These are phyloP conservation scores for mouse (Mus musculus) DNA, from an alignment of 2,113 vertebrate genomes.

Conservation along the genomic window DNA sequence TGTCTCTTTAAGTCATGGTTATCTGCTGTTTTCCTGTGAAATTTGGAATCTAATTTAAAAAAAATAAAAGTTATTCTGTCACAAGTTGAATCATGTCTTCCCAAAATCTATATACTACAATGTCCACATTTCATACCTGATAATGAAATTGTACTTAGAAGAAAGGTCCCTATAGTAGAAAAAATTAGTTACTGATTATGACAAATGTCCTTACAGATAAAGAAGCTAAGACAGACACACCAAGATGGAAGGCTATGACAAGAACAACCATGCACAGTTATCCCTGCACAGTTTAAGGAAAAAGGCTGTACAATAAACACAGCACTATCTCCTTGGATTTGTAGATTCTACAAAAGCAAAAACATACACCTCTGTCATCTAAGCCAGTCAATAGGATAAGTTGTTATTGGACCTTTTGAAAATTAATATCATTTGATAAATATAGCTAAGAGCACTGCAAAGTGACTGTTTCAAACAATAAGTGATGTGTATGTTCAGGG, in stretches of 20 bases:
- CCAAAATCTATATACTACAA: neutral
- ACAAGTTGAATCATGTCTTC: neutral
- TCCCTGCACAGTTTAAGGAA: neutral
- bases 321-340: neutral
- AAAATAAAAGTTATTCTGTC: neutral
- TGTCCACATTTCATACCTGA: neutral
- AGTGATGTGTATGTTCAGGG: neutral
- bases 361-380: neutral
- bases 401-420: neutral
- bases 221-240: neutral
- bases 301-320: neutral
- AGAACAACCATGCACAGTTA: neutral
- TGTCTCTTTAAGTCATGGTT: conserved; percentile 35
- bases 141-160: neutral
- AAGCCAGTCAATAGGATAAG: neutral
- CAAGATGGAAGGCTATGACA: neutral
- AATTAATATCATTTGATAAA: neutral
- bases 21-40: neutral
- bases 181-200: neutral
- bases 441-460: neutral
- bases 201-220: neutral
- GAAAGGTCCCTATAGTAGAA: neutral
- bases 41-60: neutral
- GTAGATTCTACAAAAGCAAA: neutral
- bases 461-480: neutral